Evolutionary conservation across 1,140 invertebrate species (phyloP), one percentile per base, ranked within the genome.

Genomic region (Drosophila sp.): DNA sequence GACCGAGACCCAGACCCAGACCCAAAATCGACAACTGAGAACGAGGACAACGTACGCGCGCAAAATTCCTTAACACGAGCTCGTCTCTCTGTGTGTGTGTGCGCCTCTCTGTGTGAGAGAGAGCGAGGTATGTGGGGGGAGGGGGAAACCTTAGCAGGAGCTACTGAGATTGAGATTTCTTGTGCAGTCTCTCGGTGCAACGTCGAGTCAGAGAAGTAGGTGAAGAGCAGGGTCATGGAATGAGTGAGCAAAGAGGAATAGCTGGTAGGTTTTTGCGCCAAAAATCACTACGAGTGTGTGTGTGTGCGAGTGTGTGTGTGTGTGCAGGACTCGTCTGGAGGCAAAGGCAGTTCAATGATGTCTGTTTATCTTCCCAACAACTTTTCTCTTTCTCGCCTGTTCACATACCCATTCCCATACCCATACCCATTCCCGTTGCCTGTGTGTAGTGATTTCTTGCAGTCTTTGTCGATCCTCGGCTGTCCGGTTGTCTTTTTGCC

Each of bases 11-110:
- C 30, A 30, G 30, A 38, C 32, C 29, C 61, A 73, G 65, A 60
- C 35, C 33, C 56, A 32, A 60, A 35, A 25, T 44, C 57, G 41
- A 50, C 71, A 61, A 67, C 66, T n/a, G 65, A 44, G 72, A 76
- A 76, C 76, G 62, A 70, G 66, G 66, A 67, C 62, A 87, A 87
- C 68, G 79, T 68, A 72, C 84, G 84, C 84, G 84, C 84, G 84
- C 69, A 84, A 83, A 17, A 89, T 89, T 89, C 85, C 84, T 84
- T 66, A 89, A 89, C 84, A 87, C 84, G 84, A 87, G 84, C 73
- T 64, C 17, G 25, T 50, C 33, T 4, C 44, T 35, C 33, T 30
- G 32, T 10, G 38, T 11, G 32, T 40, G 17, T 33, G 57, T 56
- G 73, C 56, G 66, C 40, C 23, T n/a, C 38, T 71, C 4, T 67